Percentiles rank a stretch among this genome's conserved stretches.
Conservation (phyloP, 2,113 vertebrate genomes). For the Rhinolophus sinicus region DNA sequence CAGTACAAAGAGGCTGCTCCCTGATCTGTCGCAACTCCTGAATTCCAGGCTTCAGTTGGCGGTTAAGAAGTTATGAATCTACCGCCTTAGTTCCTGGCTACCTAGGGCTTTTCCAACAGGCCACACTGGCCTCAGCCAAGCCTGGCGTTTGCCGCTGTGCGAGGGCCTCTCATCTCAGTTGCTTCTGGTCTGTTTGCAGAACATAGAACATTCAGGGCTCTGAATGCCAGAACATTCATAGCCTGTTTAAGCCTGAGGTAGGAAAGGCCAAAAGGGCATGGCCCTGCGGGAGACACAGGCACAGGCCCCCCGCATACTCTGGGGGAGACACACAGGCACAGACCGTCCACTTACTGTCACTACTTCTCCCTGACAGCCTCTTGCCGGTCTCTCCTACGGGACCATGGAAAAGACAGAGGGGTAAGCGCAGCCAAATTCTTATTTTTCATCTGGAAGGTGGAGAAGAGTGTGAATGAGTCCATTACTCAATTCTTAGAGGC, state of each 20-base stretch:
- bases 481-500: not conserved
- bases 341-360: fast-evolving
- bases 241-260: not conserved
- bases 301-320: fast-evolving
- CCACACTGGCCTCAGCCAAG: not conserved
- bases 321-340: not conserved
- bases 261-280: not conserved
- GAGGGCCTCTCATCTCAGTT: not conserved
- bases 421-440: not conserved
- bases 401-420: not conserved
- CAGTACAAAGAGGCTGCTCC: not conserved
- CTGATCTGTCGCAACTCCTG: not conserved
- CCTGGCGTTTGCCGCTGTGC: not conserved
- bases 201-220: not conserved
- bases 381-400: not conserved
- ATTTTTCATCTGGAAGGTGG: not conserved
- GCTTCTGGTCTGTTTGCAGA: not conserved
- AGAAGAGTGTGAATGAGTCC: not conserved
- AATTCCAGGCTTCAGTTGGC: not conserved
- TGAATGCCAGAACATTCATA: not conserved
- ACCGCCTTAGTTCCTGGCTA: not conserved
- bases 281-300: not conserved
- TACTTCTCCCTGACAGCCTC: not conserved
- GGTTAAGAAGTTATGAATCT: not conserved
- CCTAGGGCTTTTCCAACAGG: not conserved